Conservation (phyloP, 2,113 vertebrate species). For the Phylloscopus whistleri region DNA sequence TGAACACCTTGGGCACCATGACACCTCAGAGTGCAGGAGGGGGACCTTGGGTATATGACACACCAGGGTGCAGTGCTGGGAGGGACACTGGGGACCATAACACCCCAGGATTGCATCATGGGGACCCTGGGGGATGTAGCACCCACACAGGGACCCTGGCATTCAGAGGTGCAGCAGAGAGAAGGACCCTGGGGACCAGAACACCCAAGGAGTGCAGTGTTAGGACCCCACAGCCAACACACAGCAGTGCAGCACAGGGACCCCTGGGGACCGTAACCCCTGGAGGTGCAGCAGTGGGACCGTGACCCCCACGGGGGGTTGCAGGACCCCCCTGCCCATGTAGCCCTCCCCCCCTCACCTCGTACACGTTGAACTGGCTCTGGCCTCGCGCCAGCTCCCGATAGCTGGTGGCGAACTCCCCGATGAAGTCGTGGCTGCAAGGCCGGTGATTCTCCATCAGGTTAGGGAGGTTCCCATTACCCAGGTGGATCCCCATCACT, state of each 20-base stretch:
- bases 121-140: background rate
- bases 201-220: background rate
- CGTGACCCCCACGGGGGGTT: rapidly evolving
- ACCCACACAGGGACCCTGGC: background rate
- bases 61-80: background rate
- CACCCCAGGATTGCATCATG: background rate
- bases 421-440: conserved; percentile 93
- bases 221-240: background rate
- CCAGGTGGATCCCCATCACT: rapidly evolving
- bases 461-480: background rate
- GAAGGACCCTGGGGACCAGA: background rate
- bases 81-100: background rate
- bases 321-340: background rate
- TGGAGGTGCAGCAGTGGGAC: background rate
- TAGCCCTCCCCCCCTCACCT: conserved; percentile 72
- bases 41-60: background rate
- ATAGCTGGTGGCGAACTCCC: conserved; percentile 97
- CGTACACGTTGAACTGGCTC: conserved; percentile 92
- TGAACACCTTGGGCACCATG: background rate
- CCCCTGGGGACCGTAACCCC: rapidly evolving
- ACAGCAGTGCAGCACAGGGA: background rate
- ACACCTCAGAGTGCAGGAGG: background rate
- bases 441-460: background rate
- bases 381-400: conserved; percentile 92
- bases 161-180: background rate